These are phyloP conservation scores for Oligia latruncula DNA, from an alignment of 2,888 invertebrate species.

Conservation along the genomic window DNA sequence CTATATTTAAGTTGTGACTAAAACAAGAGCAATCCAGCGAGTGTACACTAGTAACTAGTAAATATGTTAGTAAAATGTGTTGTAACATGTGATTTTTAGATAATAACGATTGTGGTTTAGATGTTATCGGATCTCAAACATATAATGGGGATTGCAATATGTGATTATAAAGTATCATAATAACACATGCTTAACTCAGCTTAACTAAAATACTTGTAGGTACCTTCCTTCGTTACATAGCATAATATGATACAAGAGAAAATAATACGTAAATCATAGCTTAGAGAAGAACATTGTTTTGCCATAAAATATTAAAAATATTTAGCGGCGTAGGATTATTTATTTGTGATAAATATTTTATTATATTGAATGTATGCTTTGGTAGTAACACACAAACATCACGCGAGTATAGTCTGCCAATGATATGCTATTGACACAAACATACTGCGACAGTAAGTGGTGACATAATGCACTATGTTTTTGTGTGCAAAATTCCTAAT, in stretches of 20 bases:
- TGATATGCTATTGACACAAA: conserved; percentile 21
- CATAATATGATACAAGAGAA: conserved; percentile 18
- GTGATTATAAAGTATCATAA: conserved; percentile 26
- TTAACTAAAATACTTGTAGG: conserved; percentile 26
- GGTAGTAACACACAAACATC: conserved; percentile 36
- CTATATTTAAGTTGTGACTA: conserved; percentile 38
- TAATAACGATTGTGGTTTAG: conserved; percentile 50
- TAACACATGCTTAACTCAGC: conserved; percentile 20
- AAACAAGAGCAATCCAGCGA: conserved; percentile 21
- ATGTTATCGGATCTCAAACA: conserved; percentile 67
- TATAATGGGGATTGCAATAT: conserved; percentile 56
- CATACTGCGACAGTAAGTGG: conserved; percentile 9
- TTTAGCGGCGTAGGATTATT: conserved; percentile 64
- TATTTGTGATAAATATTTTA: conserved; percentile 71
- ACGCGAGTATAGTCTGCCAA: conserved; percentile 4
- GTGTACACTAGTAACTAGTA: conserved; percentile 43
- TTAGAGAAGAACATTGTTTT: conserved; percentile 54
- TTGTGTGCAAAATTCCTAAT: conserved; percentile 75
- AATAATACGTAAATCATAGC: conserved; percentile 55
- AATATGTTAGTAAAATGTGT: conserved; percentile 37
- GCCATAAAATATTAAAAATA: conserved; percentile 69
- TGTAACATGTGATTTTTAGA: conserved; percentile 59
- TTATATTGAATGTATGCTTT: conserved; percentile 49
- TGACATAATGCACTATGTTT: conserved; percentile 36
- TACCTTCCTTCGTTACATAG: conserved; percentile 50